A percentile compares a stretch with the other conserved stretches of the same genome.
phyloP scores from a whole-genome alignment of 1,140 invertebrate species.

The Drosophila malerkotliana region DNA sequence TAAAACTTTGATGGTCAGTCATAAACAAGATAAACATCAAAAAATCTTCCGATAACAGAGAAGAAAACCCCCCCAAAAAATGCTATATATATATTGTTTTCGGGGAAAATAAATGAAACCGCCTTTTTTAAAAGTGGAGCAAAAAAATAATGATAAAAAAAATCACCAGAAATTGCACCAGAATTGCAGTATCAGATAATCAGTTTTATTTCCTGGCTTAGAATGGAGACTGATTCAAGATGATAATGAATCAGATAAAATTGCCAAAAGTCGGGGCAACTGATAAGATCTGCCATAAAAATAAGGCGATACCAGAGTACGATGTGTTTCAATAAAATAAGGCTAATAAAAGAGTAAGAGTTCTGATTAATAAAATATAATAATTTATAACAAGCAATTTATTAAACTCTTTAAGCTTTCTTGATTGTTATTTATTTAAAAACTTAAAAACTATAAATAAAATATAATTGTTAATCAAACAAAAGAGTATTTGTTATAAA shows the following conservation, averaged over 20 bases:
- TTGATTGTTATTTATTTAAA: too few species aligned
- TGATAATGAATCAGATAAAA: background rate
- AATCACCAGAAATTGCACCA: background rate
- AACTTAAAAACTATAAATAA: too few species aligned
- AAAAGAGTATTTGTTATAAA: background rate
- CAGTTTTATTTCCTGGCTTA: background rate
- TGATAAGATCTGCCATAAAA: background rate
- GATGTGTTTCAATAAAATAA: background rate
- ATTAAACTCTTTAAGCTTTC: background rate
- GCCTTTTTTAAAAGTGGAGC: background rate
- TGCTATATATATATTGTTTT: too few species aligned
- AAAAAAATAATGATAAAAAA: background rate
- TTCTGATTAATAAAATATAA: background rate
- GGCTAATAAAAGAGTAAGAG: too few species aligned
- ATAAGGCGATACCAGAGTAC: background rate
- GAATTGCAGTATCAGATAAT: background rate
- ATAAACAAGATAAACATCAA: conserved; percentile 41
- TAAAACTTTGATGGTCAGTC: conserved; percentile 46
- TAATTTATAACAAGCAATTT: background rate
- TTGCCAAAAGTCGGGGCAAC: background rate
- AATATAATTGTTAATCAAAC: background rate
- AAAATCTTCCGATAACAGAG: conserved; percentile 9
- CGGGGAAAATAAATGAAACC: too few species aligned
- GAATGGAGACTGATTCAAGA: background rate
- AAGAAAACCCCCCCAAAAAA: conserved; percentile 1